These are phyloP conservation scores for Acanthosepion lycidas DNA, from an alignment of 2,888 invertebrate genomes.

Conservation along the genomic window DNA sequence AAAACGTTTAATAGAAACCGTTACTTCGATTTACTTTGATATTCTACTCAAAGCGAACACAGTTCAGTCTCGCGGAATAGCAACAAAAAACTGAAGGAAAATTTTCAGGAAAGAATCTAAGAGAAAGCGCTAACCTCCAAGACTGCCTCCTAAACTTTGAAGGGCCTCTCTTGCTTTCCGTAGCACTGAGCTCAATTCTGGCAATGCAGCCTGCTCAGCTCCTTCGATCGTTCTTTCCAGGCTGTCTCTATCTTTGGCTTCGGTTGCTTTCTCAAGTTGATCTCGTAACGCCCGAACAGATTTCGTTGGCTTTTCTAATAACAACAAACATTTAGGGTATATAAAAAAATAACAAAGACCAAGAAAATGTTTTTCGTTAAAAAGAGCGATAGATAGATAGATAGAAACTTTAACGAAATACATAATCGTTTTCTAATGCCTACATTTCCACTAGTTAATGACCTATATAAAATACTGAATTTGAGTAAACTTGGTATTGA, in stretches of 20 bases:
- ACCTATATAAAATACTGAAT: too few relatives aligned
- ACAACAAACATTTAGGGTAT: not conserved
- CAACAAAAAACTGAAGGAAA: not conserved
- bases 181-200: not conserved
- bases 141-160: not conserved
- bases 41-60: not conserved
- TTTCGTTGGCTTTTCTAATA: not conserved
- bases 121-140: not conserved
- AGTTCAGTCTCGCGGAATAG: too few relatives aligned
- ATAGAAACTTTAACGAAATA: too few relatives aligned
- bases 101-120: not conserved
- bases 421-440: too few relatives aligned
- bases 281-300: not conserved
- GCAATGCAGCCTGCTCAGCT: not conserved
- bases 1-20: too few relatives aligned
- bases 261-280: not conserved
- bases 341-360: not conserved
- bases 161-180: constrained; percentile 39
- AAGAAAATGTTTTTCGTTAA: too few relatives aligned
- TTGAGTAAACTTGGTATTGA: too few relatives aligned
- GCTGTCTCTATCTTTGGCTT: not conserved
- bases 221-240: constrained; percentile 1
- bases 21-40: not conserved
- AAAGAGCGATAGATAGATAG: too few relatives aligned
- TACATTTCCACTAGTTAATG: too few relatives aligned